A percentile compares a stretch with the other conserved stretches of the same genome.
These are phyloP conservation scores for Riparia riparia DNA, from an alignment of 2,113 vertebrate species.

Conservation along the genomic window DNA sequence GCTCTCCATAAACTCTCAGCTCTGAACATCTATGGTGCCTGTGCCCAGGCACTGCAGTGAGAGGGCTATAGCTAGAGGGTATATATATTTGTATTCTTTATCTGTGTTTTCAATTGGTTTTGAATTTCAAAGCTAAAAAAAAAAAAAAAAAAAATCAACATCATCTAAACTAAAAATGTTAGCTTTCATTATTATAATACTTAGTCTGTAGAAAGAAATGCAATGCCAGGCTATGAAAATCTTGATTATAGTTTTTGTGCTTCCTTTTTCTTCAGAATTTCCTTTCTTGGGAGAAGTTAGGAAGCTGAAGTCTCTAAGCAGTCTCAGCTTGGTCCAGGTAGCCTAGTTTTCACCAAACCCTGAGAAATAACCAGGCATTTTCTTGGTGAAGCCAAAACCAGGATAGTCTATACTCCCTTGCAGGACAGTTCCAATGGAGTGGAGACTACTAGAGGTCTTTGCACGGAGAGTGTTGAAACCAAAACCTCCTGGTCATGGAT, in stretches of 20 bases:
- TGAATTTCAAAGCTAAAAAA: neutral
- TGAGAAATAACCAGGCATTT: neutral
- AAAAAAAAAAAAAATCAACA: neutral
- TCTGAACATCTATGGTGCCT: neutral
- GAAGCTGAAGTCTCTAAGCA: neutral
- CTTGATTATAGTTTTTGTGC: neutral
- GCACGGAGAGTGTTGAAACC: fast-evolving
- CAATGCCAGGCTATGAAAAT: neutral
- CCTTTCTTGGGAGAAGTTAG: neutral
- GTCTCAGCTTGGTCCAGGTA: neutral
- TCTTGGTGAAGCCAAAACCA: neutral
- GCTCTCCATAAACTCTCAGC: neutral
- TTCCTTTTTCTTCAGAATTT: neutral
- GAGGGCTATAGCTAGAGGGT: neutral
- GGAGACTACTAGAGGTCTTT: neutral
- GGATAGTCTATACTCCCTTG: neutral
- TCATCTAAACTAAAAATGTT: neutral
- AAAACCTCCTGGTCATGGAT: fast-evolving
- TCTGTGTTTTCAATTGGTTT: neutral
- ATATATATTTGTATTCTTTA: neutral
- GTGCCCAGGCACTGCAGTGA: neutral
- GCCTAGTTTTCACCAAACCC: neutral
- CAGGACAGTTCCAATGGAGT: neutral
- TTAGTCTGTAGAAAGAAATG: neutral
- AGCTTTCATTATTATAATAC: fast-evolving